phyloP scores from a whole-genome alignment of 2,797 vertebrate genomes.

The Tapirus indicus region DNA sequence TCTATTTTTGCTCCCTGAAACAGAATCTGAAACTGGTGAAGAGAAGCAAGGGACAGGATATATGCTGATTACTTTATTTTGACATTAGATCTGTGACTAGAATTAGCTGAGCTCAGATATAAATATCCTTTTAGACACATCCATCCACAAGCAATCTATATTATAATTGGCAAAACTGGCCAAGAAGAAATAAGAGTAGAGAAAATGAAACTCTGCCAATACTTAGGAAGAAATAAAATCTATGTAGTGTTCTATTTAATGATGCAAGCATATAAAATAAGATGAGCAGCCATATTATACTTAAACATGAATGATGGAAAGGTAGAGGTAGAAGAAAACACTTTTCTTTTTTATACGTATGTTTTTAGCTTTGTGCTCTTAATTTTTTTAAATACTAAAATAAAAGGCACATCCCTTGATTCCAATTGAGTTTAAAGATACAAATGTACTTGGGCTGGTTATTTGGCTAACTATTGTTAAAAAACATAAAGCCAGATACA shows the following conservation, averaged over 20 bases:
- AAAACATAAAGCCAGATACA: background rate
- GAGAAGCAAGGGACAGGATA: slow-evolving; percentile 32
- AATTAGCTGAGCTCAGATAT: slow-evolving; percentile 62
- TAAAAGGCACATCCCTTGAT: background rate
- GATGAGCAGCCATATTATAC: background rate
- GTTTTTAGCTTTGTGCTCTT: background rate
- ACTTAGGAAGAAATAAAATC: slow-evolving; percentile 55
- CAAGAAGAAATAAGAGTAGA: slow-evolving; percentile 44
- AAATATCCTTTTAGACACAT: slow-evolving; percentile 67
- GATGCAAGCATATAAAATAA: slow-evolving; percentile 33
- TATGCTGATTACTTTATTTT: slow-evolving; percentile 72
- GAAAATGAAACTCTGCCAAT: slow-evolving; percentile 44
- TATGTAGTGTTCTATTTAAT: slow-evolving; percentile 36
- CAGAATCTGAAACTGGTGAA: slow-evolving; percentile 59
- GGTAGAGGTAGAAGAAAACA: background rate
- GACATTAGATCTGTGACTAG: slow-evolving; percentile 67
- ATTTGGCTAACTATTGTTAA: background rate
- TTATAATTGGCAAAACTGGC: slow-evolving; percentile 45
- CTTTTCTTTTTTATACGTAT: background rate
- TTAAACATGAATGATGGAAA: slow-evolving; percentile 23
- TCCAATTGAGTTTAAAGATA: slow-evolving; percentile 48
- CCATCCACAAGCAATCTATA: slow-evolving; percentile 57
- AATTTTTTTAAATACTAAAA: background rate
- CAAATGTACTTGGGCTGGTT: background rate
- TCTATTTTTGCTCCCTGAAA: slow-evolving; percentile 68